Evolutionary conservation across 2,113 vertebrate genomes (phyloP).

Genomic region (Rhegmatorhina hoffmannsi): DNA sequence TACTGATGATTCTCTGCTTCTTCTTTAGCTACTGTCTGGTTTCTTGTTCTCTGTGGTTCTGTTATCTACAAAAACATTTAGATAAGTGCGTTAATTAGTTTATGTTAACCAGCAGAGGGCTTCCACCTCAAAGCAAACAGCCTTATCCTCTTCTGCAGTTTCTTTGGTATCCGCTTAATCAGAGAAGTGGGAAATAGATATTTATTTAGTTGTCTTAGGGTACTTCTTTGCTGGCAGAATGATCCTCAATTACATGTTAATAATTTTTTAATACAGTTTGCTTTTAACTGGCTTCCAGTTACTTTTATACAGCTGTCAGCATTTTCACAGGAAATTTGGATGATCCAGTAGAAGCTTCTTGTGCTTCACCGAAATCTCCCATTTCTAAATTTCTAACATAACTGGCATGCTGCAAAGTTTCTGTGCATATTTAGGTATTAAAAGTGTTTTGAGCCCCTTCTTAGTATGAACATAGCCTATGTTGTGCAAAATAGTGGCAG

Average conservation of each 20-base stretch:
- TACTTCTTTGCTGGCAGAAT: background rate
- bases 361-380: background rate
- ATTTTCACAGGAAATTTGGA: background rate
- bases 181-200: background rate
- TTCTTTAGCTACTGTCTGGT: background rate
- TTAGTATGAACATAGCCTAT: background rate
- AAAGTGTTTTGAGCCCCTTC: background rate
- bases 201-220: background rate
- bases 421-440: background rate
- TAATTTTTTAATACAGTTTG: background rate
- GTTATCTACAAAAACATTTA: conserved; percentile 45
- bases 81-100: conserved; percentile 37
- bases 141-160: background rate
- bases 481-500: background rate
- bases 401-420: background rate
- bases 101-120: conserved; percentile 64
- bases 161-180: background rate
- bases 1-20: background rate
- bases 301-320: background rate
- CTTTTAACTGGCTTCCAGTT: background rate
- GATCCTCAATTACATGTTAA: background rate
- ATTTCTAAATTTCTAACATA: background rate
- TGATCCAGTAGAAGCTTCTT: background rate
- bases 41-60: conserved; percentile 33
- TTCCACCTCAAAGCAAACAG: conserved; percentile 53